Conservation (phyloP, 2,797 vertebrate genomes). For the Thalassophryne amazonica region DNA sequence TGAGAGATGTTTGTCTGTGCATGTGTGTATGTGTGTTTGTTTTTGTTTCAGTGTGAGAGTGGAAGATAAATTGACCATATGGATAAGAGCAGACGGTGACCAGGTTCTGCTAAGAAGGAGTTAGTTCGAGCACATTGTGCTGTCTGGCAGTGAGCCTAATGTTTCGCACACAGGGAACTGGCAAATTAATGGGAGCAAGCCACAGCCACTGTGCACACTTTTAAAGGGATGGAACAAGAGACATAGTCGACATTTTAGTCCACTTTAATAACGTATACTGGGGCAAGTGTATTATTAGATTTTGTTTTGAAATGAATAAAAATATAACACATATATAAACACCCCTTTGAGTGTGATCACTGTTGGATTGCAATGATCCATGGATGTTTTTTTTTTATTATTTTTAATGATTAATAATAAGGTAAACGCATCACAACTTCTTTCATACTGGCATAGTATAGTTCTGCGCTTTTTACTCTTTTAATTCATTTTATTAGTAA, state of each 20-base stretch:
- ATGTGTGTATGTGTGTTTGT: conserved; percentile 12
- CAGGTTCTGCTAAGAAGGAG: conserved; percentile 59
- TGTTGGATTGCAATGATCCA: too few species aligned
- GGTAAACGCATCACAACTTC: too few species aligned
- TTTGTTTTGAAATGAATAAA: too few species aligned
- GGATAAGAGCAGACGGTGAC: conserved; percentile 57
- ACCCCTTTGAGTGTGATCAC: too few species aligned
- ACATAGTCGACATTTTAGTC: conserved; percentile 1
- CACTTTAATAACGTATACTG: not conserved
- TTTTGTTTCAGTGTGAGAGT: conserved; percentile 21
- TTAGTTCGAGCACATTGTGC: conserved; percentile 61
- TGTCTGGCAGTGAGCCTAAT: conserved; percentile 60
- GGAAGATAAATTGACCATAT: conserved; percentile 58
- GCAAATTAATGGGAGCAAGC: conserved; percentile 48
- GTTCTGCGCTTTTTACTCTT: too few species aligned
- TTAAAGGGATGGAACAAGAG: conserved; percentile 36
- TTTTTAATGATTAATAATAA: too few species aligned
- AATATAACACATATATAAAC: too few species aligned
- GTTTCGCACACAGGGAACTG: conserved; percentile 55
- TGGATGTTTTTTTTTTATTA: too few species aligned
- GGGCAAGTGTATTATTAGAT: too few species aligned
- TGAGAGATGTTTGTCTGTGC: not conserved
- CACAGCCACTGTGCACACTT: conserved; percentile 28
- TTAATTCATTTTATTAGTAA: too few species aligned
- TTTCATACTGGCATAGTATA: too few species aligned